Conservation (phyloP, 2,797 vertebrate species). For the Potorous gilbertii region DNA sequence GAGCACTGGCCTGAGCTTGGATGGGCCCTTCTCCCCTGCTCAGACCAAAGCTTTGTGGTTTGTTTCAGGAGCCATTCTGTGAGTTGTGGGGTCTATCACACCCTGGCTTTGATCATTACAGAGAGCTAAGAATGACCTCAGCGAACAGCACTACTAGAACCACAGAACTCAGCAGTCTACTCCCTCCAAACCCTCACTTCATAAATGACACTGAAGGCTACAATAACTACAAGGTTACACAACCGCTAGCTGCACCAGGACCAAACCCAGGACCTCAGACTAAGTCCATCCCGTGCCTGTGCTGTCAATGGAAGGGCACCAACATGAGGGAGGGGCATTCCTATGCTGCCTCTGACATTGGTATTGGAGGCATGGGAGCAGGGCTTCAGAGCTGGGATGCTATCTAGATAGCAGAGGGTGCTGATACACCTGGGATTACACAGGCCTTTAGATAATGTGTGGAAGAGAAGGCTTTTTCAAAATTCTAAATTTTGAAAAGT, state of each 20-base stretch:
- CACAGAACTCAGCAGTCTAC: neutral
- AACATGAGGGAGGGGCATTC: neutral
- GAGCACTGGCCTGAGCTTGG: neutral
- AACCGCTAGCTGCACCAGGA: neutral
- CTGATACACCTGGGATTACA: neutral
- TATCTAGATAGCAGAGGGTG: too few relatives aligned
- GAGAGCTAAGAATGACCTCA: neutral
- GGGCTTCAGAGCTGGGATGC: neutral
- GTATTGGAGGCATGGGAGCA: neutral
- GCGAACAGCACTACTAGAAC: neutral
- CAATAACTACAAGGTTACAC: neutral
- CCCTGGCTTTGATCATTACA: too few relatives aligned
- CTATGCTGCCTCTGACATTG: neutral
- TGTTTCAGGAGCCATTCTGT: too few relatives aligned
- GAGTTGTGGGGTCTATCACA: too few relatives aligned
- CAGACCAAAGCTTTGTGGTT: too few relatives aligned
- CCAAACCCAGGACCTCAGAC: neutral
- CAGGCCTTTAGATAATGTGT: neutral
- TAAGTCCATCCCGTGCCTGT: too few relatives aligned
- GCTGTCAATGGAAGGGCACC: neutral
- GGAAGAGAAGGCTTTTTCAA: neutral
- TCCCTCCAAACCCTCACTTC: neutral
- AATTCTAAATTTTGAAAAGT: neutral
- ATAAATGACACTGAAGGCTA: neutral
- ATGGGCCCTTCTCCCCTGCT: too few relatives aligned